Percentiles rank a stretch among this genome's conserved stretches.
phyloP scores from a whole-genome alignment of 2,888 invertebrate species.

The Drymonia ruficornis region DNA sequence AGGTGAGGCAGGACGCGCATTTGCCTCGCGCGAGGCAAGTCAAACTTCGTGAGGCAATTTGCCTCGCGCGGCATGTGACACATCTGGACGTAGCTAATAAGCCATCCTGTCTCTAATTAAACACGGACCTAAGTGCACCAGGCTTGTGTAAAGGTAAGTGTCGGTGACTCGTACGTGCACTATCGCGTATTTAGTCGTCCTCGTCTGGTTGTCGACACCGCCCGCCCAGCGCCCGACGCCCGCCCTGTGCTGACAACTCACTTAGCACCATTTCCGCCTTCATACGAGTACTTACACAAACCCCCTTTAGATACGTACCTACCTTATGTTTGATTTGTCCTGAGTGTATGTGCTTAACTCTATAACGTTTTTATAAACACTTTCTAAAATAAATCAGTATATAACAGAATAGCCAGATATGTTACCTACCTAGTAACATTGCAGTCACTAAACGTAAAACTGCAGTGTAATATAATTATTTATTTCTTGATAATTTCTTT shows the following conservation, averaged over 20 bases:
- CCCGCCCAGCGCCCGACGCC: constrained; percentile 35
- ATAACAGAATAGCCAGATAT: too few species aligned
- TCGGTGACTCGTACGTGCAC: constrained; percentile 49
- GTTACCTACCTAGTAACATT: too few species aligned
- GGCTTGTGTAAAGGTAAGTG: neutral
- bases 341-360: neutral
- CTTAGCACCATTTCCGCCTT: constrained; percentile 63
- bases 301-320: constrained; percentile 22
- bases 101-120: neutral
- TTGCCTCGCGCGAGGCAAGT: too few species aligned
- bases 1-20: too few species aligned
- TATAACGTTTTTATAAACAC: neutral
- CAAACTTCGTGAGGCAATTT: too few species aligned
- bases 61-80: too few species aligned
- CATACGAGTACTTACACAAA: constrained; percentile 42
- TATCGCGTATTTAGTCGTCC: constrained; percentile 41
- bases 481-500: too few species aligned
- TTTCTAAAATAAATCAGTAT: too few species aligned
- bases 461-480: too few species aligned
- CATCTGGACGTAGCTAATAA: too few species aligned
- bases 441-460: too few species aligned
- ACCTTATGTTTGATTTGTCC: neutral
- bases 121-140: neutral
- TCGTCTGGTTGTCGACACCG: constrained; percentile 38
- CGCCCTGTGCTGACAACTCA: constrained; percentile 57